Conservation (phyloP, 2,113 vertebrate genomes). For the Choloepus hoffmanni region DNA sequence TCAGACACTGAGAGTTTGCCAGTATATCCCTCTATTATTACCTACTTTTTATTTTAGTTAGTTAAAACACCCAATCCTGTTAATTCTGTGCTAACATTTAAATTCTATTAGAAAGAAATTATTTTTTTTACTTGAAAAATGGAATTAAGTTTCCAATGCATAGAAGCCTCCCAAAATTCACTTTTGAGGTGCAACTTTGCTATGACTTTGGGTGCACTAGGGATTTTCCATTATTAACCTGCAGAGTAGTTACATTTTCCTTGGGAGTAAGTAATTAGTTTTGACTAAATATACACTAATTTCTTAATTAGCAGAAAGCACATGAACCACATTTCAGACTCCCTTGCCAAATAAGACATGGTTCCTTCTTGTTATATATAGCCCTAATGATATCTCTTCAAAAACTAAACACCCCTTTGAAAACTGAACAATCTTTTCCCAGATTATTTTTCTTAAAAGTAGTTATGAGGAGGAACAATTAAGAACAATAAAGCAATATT, state of each 20-base stretch:
- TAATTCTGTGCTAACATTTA: background rate
- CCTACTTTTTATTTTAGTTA: background rate
- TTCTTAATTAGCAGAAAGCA: background rate
- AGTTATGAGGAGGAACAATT: background rate
- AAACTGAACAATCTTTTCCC: background rate
- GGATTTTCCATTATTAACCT: background rate
- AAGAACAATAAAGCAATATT: background rate
- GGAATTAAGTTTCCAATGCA: background rate
- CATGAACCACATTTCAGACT: background rate
- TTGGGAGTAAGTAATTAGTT: background rate
- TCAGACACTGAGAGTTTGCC: background rate
- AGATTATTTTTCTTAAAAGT: background rate
- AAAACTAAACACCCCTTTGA: background rate
- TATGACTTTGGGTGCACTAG: background rate
- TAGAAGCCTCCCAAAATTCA: background rate
- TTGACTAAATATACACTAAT: background rate
- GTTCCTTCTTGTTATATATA: background rate
- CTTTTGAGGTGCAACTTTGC: background rate
- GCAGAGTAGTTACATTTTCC: background rate
- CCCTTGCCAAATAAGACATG: background rate
- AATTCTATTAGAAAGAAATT: background rate
- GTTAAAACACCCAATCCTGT: background rate
- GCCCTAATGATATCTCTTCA: background rate
- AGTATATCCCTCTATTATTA: background rate
- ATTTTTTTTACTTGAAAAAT: background rate